These are phyloP conservation scores for Spizaetus ornatus DNA, from an alignment of 2,113 vertebrate genomes.

Conservation along the genomic window DNA sequence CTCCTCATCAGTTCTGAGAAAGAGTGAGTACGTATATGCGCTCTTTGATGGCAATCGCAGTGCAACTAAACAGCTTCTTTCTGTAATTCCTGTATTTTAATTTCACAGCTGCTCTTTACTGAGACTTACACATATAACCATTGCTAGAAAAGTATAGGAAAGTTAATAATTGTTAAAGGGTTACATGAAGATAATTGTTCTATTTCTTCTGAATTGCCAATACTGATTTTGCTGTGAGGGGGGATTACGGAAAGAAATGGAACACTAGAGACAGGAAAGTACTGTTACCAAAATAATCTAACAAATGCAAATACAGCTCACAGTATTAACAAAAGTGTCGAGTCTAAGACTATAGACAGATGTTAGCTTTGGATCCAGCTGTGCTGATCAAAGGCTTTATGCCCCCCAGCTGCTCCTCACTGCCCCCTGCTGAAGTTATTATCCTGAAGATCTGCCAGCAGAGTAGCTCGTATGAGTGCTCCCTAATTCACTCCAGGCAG, in stretches of 20 bases:
- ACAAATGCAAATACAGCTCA: constrained; percentile 61
- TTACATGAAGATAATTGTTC: constrained; percentile 57
- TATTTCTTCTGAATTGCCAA: constrained; percentile 52
- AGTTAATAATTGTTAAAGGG: constrained; percentile 65
- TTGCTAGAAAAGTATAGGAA: constrained; percentile 17
- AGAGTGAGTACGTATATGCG: accelerated
- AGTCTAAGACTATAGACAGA: constrained; percentile 47
- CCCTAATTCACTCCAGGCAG: background rate
- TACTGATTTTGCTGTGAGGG: constrained; percentile 43
- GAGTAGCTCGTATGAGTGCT: background rate
- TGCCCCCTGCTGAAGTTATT: constrained; percentile 61
- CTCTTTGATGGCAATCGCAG: background rate
- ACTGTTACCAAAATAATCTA: constrained; percentile 55
- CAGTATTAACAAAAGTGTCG: constrained; percentile 49
- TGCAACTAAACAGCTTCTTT: background rate
- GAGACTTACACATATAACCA: constrained; percentile 1
- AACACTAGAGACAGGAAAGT: constrained; percentile 29
- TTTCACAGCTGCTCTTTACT: constrained; percentile 46
- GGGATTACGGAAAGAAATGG: constrained; percentile 57
- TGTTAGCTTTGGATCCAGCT: constrained; percentile 54
- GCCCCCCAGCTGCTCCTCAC: constrained; percentile 62
- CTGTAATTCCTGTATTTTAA: constrained; percentile 20
- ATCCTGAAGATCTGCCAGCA: constrained; percentile 37
- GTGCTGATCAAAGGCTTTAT: constrained; percentile 62
- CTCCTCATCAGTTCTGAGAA: background rate